A percentile compares a stretch with the other conserved stretches of the same genome.
These are phyloP conservation scores for Triplophysa bombifrons DNA, from an alignment of 2,797 vertebrate genomes.

Conservation along the genomic window DNA sequence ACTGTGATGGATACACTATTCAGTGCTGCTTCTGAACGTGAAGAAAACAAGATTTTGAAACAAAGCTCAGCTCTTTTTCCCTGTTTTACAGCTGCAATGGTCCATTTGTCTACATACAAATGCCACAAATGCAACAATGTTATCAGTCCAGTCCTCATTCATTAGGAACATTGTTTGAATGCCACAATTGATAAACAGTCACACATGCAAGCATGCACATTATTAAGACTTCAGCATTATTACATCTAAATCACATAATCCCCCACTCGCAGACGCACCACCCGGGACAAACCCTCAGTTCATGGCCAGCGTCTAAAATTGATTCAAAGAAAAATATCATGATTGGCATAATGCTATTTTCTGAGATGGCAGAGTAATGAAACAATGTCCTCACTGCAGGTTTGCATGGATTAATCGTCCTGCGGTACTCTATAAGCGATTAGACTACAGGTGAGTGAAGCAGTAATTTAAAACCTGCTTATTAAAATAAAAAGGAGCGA, in stretches of 20 bases:
- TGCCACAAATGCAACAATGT: background rate
- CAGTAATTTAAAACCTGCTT: conserved; percentile 34
- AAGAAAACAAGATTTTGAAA: background rate
- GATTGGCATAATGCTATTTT: conserved; percentile 31
- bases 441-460: conserved; percentile 14
- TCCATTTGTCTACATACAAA: background rate
- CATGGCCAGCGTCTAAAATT: conserved; percentile 1
- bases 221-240: conserved; percentile 35
- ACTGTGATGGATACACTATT: background rate
- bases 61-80: background rate
- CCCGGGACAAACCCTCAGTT: conserved; percentile 29
- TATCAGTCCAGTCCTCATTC: conserved; percentile 30
- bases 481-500: conserved; percentile 42
- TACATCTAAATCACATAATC: conserved; percentile 33
- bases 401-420: background rate
- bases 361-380: background rate
- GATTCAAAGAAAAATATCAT: conserved; percentile 6
- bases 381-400: conserved; percentile 7
- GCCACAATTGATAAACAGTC: conserved; percentile 8
- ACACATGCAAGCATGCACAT: conserved; percentile 55
- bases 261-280: conserved; percentile 18
- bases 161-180: background rate
- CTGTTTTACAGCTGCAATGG: background rate
- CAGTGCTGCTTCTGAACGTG: background rate
- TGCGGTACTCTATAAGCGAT: background rate